Percentiles rank a stretch among this genome's conserved stretches.
Evolutionary conservation across 2,113 vertebrate genomes (phyloP).

Genomic region (Pachypanchax playfairii): DNA sequence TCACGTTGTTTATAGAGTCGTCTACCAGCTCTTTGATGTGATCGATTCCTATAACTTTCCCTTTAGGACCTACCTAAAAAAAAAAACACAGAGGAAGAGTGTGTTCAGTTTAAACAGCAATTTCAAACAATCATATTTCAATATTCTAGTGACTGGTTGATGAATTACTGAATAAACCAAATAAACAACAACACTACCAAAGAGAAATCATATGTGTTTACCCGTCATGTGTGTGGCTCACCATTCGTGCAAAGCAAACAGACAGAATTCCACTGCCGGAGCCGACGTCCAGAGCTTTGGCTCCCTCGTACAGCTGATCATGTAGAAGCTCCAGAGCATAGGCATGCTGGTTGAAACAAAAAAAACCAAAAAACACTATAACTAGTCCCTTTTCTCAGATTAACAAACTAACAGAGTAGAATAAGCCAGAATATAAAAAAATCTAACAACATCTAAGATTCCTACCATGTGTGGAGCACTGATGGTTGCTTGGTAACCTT

Average conservation of each 20-base stretch:
- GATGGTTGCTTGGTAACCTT: conserved; percentile 99
- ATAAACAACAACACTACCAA: conserved; percentile 9
- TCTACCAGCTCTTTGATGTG: conserved; percentile 99
- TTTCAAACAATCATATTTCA: background rate
- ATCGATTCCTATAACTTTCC: conserved; percentile 98
- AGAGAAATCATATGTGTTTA: conserved; percentile 47
- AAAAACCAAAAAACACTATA: background rate
- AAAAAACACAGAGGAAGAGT: conserved; percentile 45
- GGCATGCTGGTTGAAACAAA: conserved; percentile 84
- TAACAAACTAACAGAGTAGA: background rate
- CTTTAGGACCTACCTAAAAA: conserved; percentile 89
- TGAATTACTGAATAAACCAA: background rate
- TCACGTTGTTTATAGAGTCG: conserved; percentile 94
- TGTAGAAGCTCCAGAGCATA: conserved; percentile 96
- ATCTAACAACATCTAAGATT: conserved; percentile 25
- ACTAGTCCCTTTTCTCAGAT: too few relatives aligned
- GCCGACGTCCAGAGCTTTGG: conserved; percentile 96
- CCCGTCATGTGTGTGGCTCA: conserved; percentile 77
- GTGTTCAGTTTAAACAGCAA: background rate
- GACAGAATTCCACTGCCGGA: conserved; percentile 98
- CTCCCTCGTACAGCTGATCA: conserved; percentile 94
- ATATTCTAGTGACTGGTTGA: conserved; percentile 11
- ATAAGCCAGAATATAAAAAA: conserved; percentile 1
- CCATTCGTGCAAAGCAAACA: conserved; percentile 96
- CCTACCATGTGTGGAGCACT: conserved; percentile 99